Evolutionary conservation across 2,797 vertebrate genomes (phyloP).

Genomic region (Chelon labrosus): DNA sequence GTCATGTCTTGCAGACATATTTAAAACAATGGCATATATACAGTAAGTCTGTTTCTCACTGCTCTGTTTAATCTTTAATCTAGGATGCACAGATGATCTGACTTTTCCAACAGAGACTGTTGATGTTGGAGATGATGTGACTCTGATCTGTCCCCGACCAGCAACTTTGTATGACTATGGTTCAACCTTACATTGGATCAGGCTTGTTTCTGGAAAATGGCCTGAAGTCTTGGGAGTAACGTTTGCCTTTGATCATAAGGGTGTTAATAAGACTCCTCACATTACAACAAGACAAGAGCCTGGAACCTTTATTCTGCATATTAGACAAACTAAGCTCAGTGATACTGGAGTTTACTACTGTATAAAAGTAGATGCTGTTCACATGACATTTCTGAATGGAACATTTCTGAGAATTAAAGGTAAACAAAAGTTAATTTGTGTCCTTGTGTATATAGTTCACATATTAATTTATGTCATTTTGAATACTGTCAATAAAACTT

Average conservation of each 20-base stretch:
- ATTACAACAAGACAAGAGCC: constrained; percentile 17
- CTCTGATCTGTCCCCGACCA: constrained; percentile 10
- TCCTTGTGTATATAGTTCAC: too few species aligned
- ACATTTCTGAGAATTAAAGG: constrained; percentile 40
- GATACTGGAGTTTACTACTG: constrained; percentile 59
- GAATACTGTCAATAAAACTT: too few species aligned
- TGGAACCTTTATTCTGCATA: constrained; percentile 10
- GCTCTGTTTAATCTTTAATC: neutral
- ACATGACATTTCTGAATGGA: neutral
- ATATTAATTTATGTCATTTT: too few species aligned
- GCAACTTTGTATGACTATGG: rapidly evolving
- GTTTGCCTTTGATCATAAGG: neutral
- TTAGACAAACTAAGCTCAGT: neutral
- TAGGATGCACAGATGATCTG: neutral
- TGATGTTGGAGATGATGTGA: constrained; percentile 35
- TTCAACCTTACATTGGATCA: constrained; percentile 35
- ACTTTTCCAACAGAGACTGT: constrained; percentile 9
- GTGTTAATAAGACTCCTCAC: rapidly evolving
- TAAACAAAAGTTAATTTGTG: constrained; percentile 13
- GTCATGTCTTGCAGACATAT: too few species aligned
- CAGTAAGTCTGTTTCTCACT: rapidly evolving
- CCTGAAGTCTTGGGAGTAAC: constrained; percentile 41
- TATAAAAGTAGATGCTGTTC: rapidly evolving
- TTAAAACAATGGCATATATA: neutral
- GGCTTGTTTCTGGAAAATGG: constrained; percentile 36